phyloP scores from a whole-genome alignment of 2,797 vertebrate genomes.

The Epinephelus awoara region DNA sequence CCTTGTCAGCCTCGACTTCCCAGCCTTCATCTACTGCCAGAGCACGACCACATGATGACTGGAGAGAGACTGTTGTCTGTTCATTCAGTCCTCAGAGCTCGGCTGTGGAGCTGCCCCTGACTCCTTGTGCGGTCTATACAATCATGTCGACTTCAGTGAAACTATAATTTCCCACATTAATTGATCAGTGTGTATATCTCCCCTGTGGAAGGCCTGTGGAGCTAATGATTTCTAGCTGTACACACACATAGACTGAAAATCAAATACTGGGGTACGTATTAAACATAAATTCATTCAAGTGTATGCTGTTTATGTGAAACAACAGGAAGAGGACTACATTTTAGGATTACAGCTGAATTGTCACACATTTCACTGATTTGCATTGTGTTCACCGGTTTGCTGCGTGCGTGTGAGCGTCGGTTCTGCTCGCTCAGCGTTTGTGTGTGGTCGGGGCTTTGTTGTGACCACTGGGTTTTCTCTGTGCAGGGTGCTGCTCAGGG shows the following conservation, averaged over 20 bases:
- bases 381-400: conserved; percentile 45
- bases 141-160: conserved; percentile 14
- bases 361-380: conserved; percentile 50
- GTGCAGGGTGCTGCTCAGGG: conserved; percentile 95
- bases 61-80: conserved; percentile 53
- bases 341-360: conserved; percentile 23
- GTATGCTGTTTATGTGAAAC: conserved; percentile 1
- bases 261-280: not conserved
- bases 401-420: conserved; percentile 33
- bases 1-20: conserved; percentile 71
- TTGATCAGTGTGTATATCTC: conserved; percentile 20
- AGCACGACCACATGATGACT: conserved; percentile 60
- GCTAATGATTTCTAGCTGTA: conserved; percentile 12
- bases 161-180: conserved; percentile 19
- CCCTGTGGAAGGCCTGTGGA: conserved; percentile 14
- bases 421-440: conserved; percentile 79
- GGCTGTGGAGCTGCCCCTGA: conserved; percentile 15
- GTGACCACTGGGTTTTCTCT: conserved; percentile 78
- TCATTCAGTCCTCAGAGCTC: conserved; percentile 39
- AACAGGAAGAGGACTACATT: conserved; percentile 3
- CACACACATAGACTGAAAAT: not conserved
- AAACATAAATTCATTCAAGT: not conserved
- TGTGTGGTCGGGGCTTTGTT: conserved; percentile 76
- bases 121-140: conserved; percentile 30
- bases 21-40: conserved; percentile 74